Evolutionary conservation across 2,888 invertebrate species (phyloP).

Genomic region (Oscheius sp.): DNA sequence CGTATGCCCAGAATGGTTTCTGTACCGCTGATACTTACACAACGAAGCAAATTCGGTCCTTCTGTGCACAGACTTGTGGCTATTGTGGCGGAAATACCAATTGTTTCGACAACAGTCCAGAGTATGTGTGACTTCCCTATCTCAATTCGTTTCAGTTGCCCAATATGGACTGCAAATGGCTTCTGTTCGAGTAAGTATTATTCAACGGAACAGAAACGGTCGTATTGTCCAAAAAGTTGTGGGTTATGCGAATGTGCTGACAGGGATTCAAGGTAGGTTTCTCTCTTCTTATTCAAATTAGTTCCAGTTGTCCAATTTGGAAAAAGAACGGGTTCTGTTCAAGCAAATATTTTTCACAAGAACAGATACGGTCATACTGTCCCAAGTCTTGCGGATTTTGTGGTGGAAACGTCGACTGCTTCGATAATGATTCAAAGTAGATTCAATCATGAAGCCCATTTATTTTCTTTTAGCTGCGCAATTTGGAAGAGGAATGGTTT

Average conservation of each 20-base stretch:
- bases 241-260: neutral
- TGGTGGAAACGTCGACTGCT: neutral
- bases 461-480: neutral
- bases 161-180: neutral
- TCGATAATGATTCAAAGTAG: neutral
- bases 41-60: slow-evolving; percentile 7
- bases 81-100: slow-evolving; percentile 15
- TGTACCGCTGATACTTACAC: neutral
- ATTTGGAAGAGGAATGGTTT: slow-evolving; percentile 8
- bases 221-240: neutral
- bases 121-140: neutral
- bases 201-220: neutral
- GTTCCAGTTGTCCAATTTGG: slow-evolving; percentile 16
- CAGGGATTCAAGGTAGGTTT: neutral
- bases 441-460: neutral
- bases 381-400: slow-evolving; percentile 20
- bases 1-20: slow-evolving; percentile 6
- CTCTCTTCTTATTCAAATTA: neutral
- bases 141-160: neutral
- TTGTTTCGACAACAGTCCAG: neutral
- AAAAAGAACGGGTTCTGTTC: slow-evolving; percentile 14
- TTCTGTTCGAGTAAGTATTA: slow-evolving; percentile 5
- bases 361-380: slow-evolving; percentile 16
- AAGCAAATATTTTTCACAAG: neutral
- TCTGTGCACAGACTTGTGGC: slow-evolving; percentile 27